These are phyloP conservation scores for Lasiurus cinereus DNA, from an alignment of 2,113 vertebrate species.

Conservation along the genomic window DNA sequence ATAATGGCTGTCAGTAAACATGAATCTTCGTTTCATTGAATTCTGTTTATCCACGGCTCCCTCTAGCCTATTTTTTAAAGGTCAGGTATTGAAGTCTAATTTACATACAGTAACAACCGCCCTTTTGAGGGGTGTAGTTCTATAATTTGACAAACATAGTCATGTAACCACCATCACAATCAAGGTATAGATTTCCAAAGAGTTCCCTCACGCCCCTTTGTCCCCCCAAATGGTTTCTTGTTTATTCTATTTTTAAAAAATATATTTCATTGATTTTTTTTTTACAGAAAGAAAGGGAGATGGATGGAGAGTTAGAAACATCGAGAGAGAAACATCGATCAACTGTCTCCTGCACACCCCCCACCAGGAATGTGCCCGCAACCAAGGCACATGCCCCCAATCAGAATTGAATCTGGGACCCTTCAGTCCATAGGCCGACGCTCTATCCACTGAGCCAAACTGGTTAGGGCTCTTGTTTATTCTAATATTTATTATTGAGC, in stretches of 20 bases:
- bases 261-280: no score
- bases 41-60: not conserved
- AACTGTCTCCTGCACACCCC: no score
- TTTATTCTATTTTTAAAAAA: not conserved
- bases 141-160: not conserved
- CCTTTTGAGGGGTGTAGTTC: not conserved
- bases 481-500: not conserved
- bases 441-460: no score
- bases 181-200: not conserved
- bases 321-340: no score
- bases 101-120: not conserved
- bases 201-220: not conserved
- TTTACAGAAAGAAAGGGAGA: no score
- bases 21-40: not conserved
- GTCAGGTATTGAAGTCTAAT: not conserved
- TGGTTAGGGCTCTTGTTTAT: not conserved
- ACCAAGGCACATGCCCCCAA: no score
- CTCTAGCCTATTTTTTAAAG: conserved; percentile 8
- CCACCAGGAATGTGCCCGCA: no score
- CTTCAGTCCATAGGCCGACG: no score
- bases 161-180: not conserved
- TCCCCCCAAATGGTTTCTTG: not conserved
- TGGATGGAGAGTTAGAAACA: no score
- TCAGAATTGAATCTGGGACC: no score
- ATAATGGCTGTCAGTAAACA: not conserved